Base-by-base conservation (phyloP, 2,797 vertebrate species). In the Acanthurus tractus region DNA sequence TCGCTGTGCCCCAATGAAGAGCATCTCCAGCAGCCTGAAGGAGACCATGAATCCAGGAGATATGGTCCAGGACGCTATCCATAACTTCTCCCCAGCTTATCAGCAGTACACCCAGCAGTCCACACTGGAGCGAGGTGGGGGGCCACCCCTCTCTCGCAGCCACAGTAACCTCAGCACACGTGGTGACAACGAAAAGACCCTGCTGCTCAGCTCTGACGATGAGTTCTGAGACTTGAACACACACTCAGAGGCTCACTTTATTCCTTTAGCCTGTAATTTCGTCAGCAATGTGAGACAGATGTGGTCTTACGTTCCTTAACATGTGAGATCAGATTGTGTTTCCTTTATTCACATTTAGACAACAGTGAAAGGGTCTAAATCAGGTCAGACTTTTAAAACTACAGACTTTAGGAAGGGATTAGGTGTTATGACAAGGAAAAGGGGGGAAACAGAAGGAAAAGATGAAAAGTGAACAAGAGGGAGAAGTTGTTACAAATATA, bases 61-160 rank as follows among this genome's bases (percentile, higher is more conserved):
- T 93, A 99, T 99, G 56, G 98, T 99, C 66, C 98, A 99, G 82
- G 98, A 99, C 0, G 98, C 98, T 34, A 99, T 99, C 94, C 97
- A 99, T 88, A 99, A 99, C 95, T 99, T 99, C 94, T 99, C 98
- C 0, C 98, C 98, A 0, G 98, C 98, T 63, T 99, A 99, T 94
- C 98, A 99, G 95, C 98, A 99, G 94, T 99, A 99, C 94, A 99
- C 98, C 0, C 98, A 99, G 87, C 98, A 99, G 94, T 96, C 98
- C 3, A 99, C 97, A 0, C 92, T 98, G 93, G 98, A 99, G 93
- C 95, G 93, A 81, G 93, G 94, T 8, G 91, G 73, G 0, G 94
- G 96, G 0, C 94, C 95, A 0, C 63, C 96, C 12, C 90, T 95
- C 52, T 94, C 94, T 0, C 97, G 96, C 25, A 92, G 93, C 53